A percentile compares a stretch with the other conserved stretches of the same genome.
phyloP scores from a whole-genome alignment of 2,797 vertebrate genomes.

The Bradypodion pumilum region DNA sequence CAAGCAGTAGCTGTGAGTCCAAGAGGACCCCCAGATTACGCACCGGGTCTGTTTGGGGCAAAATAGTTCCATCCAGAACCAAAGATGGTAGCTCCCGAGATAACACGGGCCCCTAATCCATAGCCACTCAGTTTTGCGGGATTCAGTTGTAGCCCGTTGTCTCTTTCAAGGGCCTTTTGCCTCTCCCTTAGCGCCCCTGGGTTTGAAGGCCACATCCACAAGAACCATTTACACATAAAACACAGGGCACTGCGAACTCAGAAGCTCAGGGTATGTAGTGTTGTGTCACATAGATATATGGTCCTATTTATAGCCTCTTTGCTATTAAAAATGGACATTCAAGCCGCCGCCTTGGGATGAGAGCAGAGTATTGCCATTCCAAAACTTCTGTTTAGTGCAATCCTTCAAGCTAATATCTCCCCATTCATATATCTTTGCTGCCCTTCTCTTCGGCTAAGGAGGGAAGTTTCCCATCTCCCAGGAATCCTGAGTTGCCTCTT shows the following conservation, averaged over 20 bases:
- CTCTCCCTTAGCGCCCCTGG: slow-evolving; percentile 29
- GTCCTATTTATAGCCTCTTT: slow-evolving; percentile 65
- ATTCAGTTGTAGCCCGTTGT: too few species aligned
- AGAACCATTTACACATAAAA: neutral
- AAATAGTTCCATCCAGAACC: too few species aligned
- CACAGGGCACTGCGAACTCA: neutral
- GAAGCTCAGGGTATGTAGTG: slow-evolving; percentile 32
- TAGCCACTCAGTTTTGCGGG: too few species aligned
- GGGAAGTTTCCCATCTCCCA: neutral
- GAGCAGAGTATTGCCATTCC: slow-evolving; percentile 6
- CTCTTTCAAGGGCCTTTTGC: too few species aligned
- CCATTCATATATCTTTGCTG: neutral
- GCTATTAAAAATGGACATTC: slow-evolving; percentile 53
- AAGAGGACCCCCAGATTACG: too few species aligned
- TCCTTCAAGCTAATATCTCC: neutral
- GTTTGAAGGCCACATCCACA: slow-evolving; percentile 18
- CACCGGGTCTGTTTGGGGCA: too few species aligned
- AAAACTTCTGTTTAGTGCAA: neutral
- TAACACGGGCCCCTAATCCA: too few species aligned
- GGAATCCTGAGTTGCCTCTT: accelerated
- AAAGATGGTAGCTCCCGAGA: too few species aligned
- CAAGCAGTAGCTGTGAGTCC: too few species aligned
- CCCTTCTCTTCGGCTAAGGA: neutral
- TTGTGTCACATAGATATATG: slow-evolving; percentile 50
- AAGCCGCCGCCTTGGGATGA: neutral